Evolutionary conservation across 2,888 invertebrate genomes (phyloP).

Genomic region (Apomyelois bistriatella): DNA sequence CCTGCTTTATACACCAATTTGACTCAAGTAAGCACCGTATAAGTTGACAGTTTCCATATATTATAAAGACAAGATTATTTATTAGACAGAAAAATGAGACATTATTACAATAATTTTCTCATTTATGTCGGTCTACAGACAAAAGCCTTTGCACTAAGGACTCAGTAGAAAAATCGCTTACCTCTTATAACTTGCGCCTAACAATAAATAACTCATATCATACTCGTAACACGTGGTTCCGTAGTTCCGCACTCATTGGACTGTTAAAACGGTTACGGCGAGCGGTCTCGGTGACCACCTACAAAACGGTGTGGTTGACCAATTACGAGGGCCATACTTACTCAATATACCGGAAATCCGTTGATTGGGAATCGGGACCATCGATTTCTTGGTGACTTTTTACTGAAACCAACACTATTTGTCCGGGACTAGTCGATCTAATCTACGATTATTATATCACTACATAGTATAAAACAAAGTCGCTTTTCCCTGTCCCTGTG

Average conservation of each 20-base stretch:
- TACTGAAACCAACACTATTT: too few relatives aligned
- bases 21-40: too few relatives aligned
- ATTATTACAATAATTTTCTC: too few relatives aligned
- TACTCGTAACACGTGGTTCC: constrained; percentile 28
- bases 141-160: not conserved
- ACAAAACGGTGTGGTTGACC: constrained; percentile 14
- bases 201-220: constrained; percentile 19
- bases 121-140: too few relatives aligned
- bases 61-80: too few relatives aligned
- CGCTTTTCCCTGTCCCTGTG: too few relatives aligned
- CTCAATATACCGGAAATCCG: not conserved
- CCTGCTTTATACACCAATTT: too few relatives aligned
- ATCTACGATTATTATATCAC: too few relatives aligned
- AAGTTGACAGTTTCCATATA: too few relatives aligned
- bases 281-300: constrained; percentile 21
- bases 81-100: too few relatives aligned
- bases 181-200: constrained; percentile 10
- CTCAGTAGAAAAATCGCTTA: not conserved
- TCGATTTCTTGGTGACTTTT: not conserved
- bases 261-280: constrained; percentile 42
- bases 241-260: constrained; percentile 29
- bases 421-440: too few relatives aligned
- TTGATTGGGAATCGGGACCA: not conserved
- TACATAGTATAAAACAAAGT: too few relatives aligned
- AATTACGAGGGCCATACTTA: not conserved